Evolutionary conservation across 2,797 vertebrate genomes (phyloP).

Genomic region (Peromyscus melanophrys): DNA sequence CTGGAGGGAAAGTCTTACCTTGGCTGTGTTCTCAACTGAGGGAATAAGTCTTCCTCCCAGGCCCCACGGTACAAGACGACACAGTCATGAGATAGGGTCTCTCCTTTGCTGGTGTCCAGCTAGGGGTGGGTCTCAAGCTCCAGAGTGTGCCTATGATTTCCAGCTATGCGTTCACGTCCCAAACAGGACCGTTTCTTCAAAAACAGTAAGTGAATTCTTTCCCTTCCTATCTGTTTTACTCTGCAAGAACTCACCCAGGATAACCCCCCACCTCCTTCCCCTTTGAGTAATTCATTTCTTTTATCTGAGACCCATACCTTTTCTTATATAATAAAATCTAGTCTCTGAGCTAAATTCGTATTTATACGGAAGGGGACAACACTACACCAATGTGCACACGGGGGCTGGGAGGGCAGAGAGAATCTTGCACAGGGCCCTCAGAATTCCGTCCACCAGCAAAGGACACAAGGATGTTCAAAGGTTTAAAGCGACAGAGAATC

Average conservation of each 20-base stretch:
- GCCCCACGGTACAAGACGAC: too few species aligned
- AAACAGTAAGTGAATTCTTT: background rate
- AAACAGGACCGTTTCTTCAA: background rate
- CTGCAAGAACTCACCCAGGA: background rate
- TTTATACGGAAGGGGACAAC: background rate
- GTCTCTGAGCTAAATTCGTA: background rate
- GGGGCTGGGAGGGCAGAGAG: accelerated
- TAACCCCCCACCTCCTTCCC: background rate
- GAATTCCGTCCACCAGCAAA: background rate
- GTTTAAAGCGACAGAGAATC: background rate
- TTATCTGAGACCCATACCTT: background rate
- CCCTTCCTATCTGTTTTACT: background rate
- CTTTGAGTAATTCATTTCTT: background rate
- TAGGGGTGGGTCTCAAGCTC: background rate
- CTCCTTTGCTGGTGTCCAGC: background rate
- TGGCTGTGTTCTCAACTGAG: background rate
- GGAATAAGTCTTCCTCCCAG: background rate
- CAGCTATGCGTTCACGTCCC: background rate
- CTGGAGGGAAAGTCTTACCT: background rate
- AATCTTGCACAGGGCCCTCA: background rate
- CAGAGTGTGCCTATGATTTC: background rate
- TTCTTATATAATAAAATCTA: background rate
- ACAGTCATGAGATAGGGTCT: background rate
- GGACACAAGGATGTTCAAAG: background rate
- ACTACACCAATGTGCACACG: too few species aligned